phyloP scores from a whole-genome alignment of 2,113 vertebrate species.

The Malurus elegans region DNA sequence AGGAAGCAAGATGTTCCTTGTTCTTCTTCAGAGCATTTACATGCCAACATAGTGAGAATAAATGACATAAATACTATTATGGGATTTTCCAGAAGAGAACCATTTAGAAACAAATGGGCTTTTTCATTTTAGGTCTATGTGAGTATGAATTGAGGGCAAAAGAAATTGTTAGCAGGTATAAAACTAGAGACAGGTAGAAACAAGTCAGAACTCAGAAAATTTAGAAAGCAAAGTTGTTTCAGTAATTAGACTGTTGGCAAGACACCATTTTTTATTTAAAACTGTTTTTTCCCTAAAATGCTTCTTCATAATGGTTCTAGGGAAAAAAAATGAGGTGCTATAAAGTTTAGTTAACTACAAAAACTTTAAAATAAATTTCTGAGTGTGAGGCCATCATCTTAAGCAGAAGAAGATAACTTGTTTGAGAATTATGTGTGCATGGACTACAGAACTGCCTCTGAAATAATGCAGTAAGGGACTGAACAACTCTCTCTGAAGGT shows the following conservation, averaged over 20 bases:
- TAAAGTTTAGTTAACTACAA: not conserved
- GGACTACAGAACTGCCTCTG: not conserved
- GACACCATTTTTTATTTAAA: not conserved
- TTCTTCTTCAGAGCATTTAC: not conserved
- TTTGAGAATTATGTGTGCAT: not conserved
- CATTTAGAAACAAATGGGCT: not conserved
- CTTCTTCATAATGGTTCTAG: not conserved
- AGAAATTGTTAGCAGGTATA: not conserved
- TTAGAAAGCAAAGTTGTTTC: not conserved
- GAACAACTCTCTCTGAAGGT: not conserved
- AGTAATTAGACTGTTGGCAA: not conserved
- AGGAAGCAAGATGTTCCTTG: not conserved
- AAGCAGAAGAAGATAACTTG: not conserved
- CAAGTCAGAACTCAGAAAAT: not conserved
- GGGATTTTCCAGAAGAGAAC: not conserved
- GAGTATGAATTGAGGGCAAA: not conserved
- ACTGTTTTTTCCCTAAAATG: not conserved
- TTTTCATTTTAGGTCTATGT: not conserved
- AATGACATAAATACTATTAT: not conserved
- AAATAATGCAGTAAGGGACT: not conserved
- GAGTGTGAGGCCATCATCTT: not conserved
- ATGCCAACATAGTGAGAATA: not conserved
- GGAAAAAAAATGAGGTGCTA: rapidly evolving
- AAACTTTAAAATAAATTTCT: not conserved
- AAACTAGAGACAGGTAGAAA: not conserved